These are phyloP conservation scores for Etheostoma perlongum DNA, from an alignment of 2,797 vertebrate genomes.

Conservation along the genomic window DNA sequence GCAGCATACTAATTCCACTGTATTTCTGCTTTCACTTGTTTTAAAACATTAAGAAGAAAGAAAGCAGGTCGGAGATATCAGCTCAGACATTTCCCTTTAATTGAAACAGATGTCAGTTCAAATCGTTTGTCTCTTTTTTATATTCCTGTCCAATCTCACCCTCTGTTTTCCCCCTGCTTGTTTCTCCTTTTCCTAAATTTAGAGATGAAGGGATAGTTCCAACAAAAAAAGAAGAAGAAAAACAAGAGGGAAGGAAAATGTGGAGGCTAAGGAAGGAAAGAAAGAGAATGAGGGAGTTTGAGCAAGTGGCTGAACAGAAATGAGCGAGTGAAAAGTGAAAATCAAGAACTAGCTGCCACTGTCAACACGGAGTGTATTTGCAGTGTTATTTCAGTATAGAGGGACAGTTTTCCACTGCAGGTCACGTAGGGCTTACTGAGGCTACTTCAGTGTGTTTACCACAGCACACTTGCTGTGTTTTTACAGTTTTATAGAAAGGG, in stretches of 20 bases:
- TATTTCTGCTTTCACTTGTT: background rate
- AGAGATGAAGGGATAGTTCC: slow-evolving; percentile 8
- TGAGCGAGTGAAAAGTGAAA: slow-evolving; percentile 30
- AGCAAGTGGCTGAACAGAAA: slow-evolving; percentile 15
- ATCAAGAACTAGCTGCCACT: slow-evolving; percentile 43
- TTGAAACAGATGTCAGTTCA: slow-evolving; percentile 1
- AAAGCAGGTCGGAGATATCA: background rate
- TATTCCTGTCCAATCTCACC: background rate
- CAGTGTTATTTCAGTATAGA: slow-evolving; percentile 28
- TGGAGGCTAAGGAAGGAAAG: slow-evolving; percentile 12
- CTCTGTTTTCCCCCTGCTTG: slow-evolving; percentile 6
- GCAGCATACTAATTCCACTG: background rate
- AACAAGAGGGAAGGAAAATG: slow-evolving; percentile 46
- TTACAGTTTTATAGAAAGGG: background rate
- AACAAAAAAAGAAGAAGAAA: slow-evolving; percentile 36
- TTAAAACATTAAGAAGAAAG: background rate
- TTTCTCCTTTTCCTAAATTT: slow-evolving; percentile 33
- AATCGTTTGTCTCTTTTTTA: slow-evolving; percentile 15
- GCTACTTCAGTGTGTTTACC: slow-evolving; percentile 12
- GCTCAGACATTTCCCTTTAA: slow-evolving; percentile 1
- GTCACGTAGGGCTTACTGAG: slow-evolving; percentile 13
- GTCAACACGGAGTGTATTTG: slow-evolving; percentile 38
- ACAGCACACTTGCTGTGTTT: background rate
- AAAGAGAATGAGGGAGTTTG: slow-evolving; percentile 17
- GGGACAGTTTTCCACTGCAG: slow-evolving; percentile 34